Evolutionary conservation across 2,113 vertebrate genomes (phyloP).

Genomic region (Saccopteryx bilineata): DNA sequence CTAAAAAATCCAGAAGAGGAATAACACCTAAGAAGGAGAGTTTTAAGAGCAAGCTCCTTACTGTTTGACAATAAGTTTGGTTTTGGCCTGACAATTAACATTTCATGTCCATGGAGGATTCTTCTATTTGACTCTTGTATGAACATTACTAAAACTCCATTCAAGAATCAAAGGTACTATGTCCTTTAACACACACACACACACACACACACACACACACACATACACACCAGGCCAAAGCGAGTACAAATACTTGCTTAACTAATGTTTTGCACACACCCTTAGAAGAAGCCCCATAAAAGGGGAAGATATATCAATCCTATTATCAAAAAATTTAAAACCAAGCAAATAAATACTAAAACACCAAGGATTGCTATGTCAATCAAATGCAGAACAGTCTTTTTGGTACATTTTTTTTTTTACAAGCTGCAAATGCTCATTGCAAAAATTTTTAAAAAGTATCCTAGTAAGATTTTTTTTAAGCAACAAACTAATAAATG

Average conservation of each 20-base stretch:
- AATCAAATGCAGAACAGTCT: background rate
- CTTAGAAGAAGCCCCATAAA: background rate
- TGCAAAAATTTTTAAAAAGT: constrained; percentile 6
- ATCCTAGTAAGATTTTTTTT: background rate
- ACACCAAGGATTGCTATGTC: background rate
- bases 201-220: background rate
- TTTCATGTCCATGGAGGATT: background rate
- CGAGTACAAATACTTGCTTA: constrained; percentile 20
- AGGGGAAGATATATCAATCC: background rate
- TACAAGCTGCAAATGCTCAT: background rate
- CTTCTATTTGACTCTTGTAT: background rate
- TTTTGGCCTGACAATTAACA: background rate
- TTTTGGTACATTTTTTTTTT: background rate
- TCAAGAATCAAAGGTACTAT: constrained; percentile 2
- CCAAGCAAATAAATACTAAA: constrained; percentile 13
- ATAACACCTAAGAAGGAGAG: background rate
- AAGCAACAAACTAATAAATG: background rate
- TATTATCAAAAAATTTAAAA: constrained; percentile 21
- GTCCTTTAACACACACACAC: constrained; percentile 14
- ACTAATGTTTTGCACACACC: background rate
- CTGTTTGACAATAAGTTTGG: background rate
- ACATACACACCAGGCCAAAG: background rate
- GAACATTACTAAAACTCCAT: constrained; percentile 27
- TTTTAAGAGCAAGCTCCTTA: constrained; percentile 19
- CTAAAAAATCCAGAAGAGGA: background rate